Evolutionary conservation across 2,113 vertebrate genomes (phyloP).

Genomic region (Centropus unirufus): DNA sequence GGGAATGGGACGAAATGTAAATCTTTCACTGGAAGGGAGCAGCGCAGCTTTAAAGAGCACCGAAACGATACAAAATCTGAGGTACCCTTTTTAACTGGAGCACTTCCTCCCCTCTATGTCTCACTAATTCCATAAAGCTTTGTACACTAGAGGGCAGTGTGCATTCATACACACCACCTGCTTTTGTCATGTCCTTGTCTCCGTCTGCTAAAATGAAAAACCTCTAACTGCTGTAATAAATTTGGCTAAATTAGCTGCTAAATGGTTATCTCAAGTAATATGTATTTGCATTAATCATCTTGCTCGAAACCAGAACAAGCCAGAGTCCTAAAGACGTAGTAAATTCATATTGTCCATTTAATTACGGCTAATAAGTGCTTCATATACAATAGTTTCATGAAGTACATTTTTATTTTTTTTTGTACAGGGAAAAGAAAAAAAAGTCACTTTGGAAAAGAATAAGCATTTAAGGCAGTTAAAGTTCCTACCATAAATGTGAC

Average conservation of each 20-base stretch:
- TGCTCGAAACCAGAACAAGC: constrained; percentile 93
- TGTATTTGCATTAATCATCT: constrained; percentile 99
- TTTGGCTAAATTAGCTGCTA: constrained; percentile 99
- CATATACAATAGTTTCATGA: constrained; percentile 88
- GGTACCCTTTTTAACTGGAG: background rate
- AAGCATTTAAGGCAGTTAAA: constrained; percentile 42
- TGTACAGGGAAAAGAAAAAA: constrained; percentile 70
- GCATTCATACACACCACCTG: constrained; percentile 72
- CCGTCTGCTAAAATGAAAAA: constrained; percentile 86
- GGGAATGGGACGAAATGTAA: constrained; percentile 46
- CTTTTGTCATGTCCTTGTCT: constrained; percentile 87
- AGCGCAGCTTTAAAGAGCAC: constrained; percentile 18
- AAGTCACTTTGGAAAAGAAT: constrained; percentile 78
- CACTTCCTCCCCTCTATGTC: background rate
- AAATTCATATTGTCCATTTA: constrained; percentile 96
- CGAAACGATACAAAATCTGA: background rate
- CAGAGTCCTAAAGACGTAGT: constrained; percentile 87
- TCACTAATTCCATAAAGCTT: background rate
- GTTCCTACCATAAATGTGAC: constrained; percentile 31
- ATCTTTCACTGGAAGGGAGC: constrained; percentile 46
- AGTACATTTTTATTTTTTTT: constrained; percentile 75
- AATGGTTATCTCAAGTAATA: constrained; percentile 99
- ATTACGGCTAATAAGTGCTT: constrained; percentile 94
- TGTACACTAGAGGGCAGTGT: constrained; percentile 88
- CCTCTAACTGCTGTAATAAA: constrained; percentile 94